Evolutionary conservation across 37 sponge, comb jelly and placozoan genomes (phyloP).

Genomic region (Hormiphora californensis): DNA sequence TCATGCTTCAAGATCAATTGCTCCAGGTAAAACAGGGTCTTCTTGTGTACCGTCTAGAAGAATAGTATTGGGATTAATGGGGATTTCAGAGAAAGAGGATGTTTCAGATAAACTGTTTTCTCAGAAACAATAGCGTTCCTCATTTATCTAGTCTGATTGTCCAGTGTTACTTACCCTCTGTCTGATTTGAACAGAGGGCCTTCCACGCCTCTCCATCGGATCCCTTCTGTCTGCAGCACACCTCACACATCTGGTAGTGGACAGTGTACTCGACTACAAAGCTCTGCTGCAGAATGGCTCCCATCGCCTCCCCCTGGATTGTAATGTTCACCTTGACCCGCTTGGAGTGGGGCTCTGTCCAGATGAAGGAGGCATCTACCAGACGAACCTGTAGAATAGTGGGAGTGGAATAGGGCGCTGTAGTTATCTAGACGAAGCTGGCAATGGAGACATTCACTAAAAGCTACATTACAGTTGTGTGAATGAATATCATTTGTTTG

Average conservation of each 20-base stretch:
- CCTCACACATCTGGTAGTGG: conserved; percentile 89
- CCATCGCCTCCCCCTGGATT: conserved; percentile 84
- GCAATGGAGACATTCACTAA: no score
- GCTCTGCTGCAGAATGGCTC: conserved; percentile 79
- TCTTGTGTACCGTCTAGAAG: conserved; percentile 79
- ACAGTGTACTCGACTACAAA: conserved; percentile 92
- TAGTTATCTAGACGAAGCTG: no score
- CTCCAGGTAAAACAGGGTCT: conserved; percentile 92
- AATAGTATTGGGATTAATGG: background rate
- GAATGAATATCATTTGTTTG: no score
- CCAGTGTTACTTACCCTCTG: conserved; percentile 74
- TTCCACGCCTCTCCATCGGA: conserved; percentile 79
- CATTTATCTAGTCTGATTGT: no score
- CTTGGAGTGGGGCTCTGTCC: conserved; percentile 99
- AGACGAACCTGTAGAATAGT: conserved; percentile 64
- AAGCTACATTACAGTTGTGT: no score
- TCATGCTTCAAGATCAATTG: conserved; percentile 83
- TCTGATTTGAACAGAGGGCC: conserved; percentile 85
- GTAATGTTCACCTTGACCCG: conserved; percentile 89
- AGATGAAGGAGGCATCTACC: conserved; percentile 90
- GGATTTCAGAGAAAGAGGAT: no score
- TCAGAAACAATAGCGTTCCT: no score
- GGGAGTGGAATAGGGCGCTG: no score
- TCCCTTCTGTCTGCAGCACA: conserved; percentile 81
- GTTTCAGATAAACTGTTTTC: no score